These are phyloP conservation scores for Rhombomys opimus DNA, from an alignment of 2,113 vertebrate species.

Conservation along the genomic window DNA sequence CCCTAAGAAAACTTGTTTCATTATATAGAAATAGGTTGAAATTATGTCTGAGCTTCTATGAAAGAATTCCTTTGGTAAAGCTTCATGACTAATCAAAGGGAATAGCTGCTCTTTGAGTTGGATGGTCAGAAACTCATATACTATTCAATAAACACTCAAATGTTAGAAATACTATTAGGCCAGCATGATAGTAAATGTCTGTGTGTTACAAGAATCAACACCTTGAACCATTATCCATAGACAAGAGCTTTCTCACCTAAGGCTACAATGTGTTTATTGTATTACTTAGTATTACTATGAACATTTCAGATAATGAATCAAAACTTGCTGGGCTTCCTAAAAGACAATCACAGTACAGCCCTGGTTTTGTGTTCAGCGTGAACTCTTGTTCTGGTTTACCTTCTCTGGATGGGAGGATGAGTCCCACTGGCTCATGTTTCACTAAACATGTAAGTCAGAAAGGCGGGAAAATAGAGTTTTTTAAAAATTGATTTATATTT, in stretches of 20 bases:
- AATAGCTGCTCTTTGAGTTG: neutral
- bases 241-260: neutral
- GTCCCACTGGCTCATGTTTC: neutral
- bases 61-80: neutral
- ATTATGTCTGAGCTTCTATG: neutral
- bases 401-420: neutral
- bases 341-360: neutral
- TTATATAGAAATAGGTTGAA: neutral
- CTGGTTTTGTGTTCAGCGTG: neutral
- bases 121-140: neutral
- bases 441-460: neutral
- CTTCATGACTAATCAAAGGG: constrained; percentile 17
- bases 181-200: neutral
- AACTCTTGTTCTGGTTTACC: neutral
- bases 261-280: neutral
- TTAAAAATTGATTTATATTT: neutral
- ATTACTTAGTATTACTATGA: neutral
- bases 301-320: neutral
- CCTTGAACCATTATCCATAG: neutral
- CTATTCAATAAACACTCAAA: neutral
- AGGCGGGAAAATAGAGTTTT: neutral
- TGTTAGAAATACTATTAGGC: neutral
- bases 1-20: neutral
- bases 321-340: neutral
- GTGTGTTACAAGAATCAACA: neutral